Evolutionary conservation across 2,888 invertebrate species (phyloP), one percentile per base, ranked within the genome.

Genomic region (Cyaniris semiargus): DNA sequence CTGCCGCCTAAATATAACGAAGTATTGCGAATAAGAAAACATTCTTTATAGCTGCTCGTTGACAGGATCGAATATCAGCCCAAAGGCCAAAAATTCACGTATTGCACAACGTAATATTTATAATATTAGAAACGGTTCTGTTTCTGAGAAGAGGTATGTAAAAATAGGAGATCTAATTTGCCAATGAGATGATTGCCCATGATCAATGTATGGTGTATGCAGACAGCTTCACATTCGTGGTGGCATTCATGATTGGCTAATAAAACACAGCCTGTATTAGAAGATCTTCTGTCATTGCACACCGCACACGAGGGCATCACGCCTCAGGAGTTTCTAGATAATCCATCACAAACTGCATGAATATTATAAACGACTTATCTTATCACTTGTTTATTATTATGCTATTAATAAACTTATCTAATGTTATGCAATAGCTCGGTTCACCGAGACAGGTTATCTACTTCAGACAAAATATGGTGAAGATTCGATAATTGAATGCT

Each of bases 1-100:
- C 84, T 87, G 84, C 87, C 87, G 86, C 86, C 84, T 81, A 80
- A 80, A 81, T 84, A 81, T 83, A 81, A 76, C 81, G 78, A 76
- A 77, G 77, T 76, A 78, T 80, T 79, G 81, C 80, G 80, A 79
- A 82, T 81, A 77, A 77, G 76, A 81, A 82, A 81, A 80, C 79
- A 79, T 81, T 80, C 78, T 77, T 81, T 81, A 79, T 78, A 80
- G 80, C 66, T 60, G 56, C 75, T 34, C 44, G 79, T 75, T 66
- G 79, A 79, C 80, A 78, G 81, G 82, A 83, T 82, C 82, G 77
- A 79, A 80, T 82, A 79, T 83, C 83, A 80, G 79, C 53, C 53
- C 8, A 44, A 23, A 38, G 44, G 13, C 18, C 53, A 53, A 53
- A 21, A 15, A 21, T 38, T 6, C 15, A 44, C 23, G 60, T 6